Base-by-base conservation (phyloP, 2,113 vertebrate genomes). In the Melanostigma gelatinosum region DNA sequence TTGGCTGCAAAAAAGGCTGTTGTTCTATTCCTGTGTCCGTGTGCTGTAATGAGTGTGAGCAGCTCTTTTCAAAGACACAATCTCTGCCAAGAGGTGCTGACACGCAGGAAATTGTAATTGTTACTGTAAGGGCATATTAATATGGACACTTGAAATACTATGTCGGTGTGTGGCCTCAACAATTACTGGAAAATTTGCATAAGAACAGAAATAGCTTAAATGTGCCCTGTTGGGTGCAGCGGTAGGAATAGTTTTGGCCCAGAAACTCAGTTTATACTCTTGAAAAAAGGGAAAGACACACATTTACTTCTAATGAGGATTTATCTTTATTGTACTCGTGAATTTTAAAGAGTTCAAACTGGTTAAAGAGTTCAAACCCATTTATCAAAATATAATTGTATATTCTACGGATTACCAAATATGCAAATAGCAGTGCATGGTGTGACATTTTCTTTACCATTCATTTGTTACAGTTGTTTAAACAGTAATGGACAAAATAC, bases 111-210 rank as follows among this genome's bases (percentile, higher is more conserved):
- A 93, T 89, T 91, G 82, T 91, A 85, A 89, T 83, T 85, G 77
- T 86, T 92, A 88, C 80, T 85, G 88, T 89, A 93, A 89, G 88
- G 85, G 83, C 77, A 87, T 82, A 90, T 92, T 93, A 88, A 89
- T 89, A 90, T 89, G 88, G 91, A 87, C 91, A 92, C 83, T 91
- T 86, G 70, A 83, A 91, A 91, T 87, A 80, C 82, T 83, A 75
- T 93, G 88, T 82, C 67, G 70, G 71, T 82, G 82, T 88, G 85
- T 84, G 77, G 85, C 88, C 87, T 91, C 86, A 85, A 84, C 86
- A 93, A 93, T 93, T 92, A 93, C 86, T 81, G 84, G 76, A 38
- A 85, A 89, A 94, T 94, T 93, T 84, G 80, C 90, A 91, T 92
- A 83, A 89, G 85, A 89, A 92, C 88, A 92, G 88, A 93, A 93